phyloP scores from a whole-genome alignment of 2,888 invertebrate species.

The Ennomos erosarius region DNA sequence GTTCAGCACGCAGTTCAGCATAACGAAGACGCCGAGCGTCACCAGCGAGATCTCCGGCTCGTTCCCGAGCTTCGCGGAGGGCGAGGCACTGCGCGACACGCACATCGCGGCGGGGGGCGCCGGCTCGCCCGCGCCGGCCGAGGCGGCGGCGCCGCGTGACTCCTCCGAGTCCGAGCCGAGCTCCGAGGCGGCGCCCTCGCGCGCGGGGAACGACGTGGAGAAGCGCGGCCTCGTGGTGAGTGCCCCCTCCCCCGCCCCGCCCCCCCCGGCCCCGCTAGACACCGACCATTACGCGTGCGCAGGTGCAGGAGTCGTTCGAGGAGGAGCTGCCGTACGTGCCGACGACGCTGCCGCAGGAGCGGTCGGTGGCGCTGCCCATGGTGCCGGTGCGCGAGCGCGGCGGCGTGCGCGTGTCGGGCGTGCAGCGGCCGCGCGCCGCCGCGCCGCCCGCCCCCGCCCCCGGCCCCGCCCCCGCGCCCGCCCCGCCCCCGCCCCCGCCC shows the following conservation, averaged over 20 bases:
- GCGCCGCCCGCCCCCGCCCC: slow-evolving; percentile 82
- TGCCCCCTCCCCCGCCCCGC: not conserved
- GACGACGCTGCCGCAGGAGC: slow-evolving; percentile 94
- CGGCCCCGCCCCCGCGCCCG: slow-evolving; percentile 45
- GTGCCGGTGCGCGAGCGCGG: slow-evolving; percentile 88
- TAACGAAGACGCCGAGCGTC: slow-evolving; percentile 87
- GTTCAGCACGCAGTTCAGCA: slow-evolving; percentile 87
- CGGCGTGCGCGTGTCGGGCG: slow-evolving; percentile 70
- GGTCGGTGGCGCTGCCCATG: slow-evolving; percentile 92
- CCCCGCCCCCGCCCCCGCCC: slow-evolving; percentile 43
- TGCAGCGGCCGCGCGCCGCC: slow-evolving; percentile 86
- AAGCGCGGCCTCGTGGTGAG: slow-evolving; percentile 86
- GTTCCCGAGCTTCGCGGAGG: slow-evolving; percentile 76
- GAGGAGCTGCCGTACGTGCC: slow-evolving; percentile 95
- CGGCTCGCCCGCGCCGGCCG: slow-evolving; percentile 28
- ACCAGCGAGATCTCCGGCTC: slow-evolving; percentile 86
- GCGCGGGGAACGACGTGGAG: slow-evolving; percentile 86
- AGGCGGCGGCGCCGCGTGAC: slow-evolving; percentile 38
- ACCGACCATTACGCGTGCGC: slow-evolving; percentile 3
- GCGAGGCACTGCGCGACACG: slow-evolving; percentile 75
- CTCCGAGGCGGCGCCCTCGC: slow-evolving; percentile 41
- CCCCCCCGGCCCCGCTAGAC: not conserved
- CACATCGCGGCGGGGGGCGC: slow-evolving; percentile 30
- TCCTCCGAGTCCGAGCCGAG: slow-evolving; percentile 46
- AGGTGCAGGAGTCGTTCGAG: slow-evolving; percentile 92